A percentile compares a stretch with the other conserved stretches of the same genome.
These are phyloP conservation scores for Idaea straminata DNA, from an alignment of 2,888 invertebrate genomes.

Conservation along the genomic window DNA sequence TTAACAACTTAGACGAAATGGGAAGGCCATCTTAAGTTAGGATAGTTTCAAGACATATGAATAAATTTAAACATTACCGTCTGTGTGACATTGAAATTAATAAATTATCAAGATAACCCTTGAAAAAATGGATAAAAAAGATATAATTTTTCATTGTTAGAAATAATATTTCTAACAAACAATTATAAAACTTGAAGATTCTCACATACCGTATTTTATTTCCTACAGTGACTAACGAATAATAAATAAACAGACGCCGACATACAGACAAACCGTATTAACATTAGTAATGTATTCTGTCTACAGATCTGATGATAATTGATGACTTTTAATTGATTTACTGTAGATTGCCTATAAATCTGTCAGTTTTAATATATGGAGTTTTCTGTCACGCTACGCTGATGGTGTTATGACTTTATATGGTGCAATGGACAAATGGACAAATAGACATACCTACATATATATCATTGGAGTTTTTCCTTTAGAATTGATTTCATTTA, in stretches of 20 bases:
- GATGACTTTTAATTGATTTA: slow-evolving; percentile 2
- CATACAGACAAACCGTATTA: slow-evolving; percentile 38
- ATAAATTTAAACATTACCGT: too few relatives aligned
- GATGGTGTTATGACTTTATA: background rate
- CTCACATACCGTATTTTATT: background rate
- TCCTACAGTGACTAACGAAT: slow-evolving; percentile 2
- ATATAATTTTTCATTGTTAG: background rate
- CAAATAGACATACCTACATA: background rate
- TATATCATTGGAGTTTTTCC: too few relatives aligned
- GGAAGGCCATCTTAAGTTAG: too few relatives aligned
- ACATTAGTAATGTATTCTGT: slow-evolving; percentile 44
- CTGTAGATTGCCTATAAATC: background rate
- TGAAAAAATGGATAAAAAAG: too few relatives aligned
- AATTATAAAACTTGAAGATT: background rate
- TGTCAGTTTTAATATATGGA: background rate
- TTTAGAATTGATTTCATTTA: too few relatives aligned
- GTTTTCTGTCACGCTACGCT: background rate
- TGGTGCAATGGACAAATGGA: background rate
- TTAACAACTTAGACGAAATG: too few relatives aligned
- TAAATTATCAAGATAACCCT: too few relatives aligned
- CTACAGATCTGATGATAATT: slow-evolving; percentile 8
- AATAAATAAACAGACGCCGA: slow-evolving; percentile 19
- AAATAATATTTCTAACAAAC: background rate
- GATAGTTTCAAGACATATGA: too few relatives aligned
- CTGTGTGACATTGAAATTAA: too few relatives aligned